phyloP scores from a whole-genome alignment of 2,888 invertebrate species.

The Phyllotreta striolata region DNA sequence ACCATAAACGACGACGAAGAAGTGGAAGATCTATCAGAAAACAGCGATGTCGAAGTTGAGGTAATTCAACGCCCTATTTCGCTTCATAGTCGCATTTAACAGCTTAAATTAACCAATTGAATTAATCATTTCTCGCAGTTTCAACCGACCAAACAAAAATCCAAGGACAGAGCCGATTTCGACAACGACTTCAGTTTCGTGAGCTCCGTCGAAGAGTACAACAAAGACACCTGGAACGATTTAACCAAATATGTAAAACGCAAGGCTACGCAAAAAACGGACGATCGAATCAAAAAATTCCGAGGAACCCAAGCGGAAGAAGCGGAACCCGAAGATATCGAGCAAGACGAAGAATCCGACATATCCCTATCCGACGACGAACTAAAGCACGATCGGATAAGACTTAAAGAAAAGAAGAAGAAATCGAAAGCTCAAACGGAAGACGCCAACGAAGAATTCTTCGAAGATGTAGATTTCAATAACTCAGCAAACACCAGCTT shows the following conservation, averaged over 20 bases:
- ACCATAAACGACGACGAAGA: constrained; percentile 87
- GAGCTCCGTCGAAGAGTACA: constrained; percentile 79
- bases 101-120: not conserved
- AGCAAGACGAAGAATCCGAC: constrained; percentile 65
- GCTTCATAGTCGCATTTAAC: not conserved
- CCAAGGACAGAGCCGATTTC: constrained; percentile 74
- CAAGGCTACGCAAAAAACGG: constrained; percentile 80
- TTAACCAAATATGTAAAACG: constrained; percentile 60
- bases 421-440: constrained; percentile 58
- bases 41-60: constrained; percentile 82
- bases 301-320: constrained; percentile 61
- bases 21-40: constrained; percentile 80
- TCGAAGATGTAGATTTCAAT: constrained; percentile 68
- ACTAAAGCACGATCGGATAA: constrained; percentile 74
- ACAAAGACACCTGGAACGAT: constrained; percentile 67
- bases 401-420: constrained; percentile 70
- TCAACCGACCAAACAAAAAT: constrained; percentile 82
- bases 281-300: constrained; percentile 80
- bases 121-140: constrained; percentile 61
- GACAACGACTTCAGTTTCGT: constrained; percentile 85
- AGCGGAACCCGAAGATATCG: constrained; percentile 63
- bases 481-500: constrained; percentile 74
- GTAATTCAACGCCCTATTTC: constrained; percentile 59
- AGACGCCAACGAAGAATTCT: constrained; percentile 58
- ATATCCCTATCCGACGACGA: constrained; percentile 80